Evolutionary conservation across 1,140 invertebrate genomes (phyloP).

Genomic region (Pogonognathellus flavescens): DNA sequence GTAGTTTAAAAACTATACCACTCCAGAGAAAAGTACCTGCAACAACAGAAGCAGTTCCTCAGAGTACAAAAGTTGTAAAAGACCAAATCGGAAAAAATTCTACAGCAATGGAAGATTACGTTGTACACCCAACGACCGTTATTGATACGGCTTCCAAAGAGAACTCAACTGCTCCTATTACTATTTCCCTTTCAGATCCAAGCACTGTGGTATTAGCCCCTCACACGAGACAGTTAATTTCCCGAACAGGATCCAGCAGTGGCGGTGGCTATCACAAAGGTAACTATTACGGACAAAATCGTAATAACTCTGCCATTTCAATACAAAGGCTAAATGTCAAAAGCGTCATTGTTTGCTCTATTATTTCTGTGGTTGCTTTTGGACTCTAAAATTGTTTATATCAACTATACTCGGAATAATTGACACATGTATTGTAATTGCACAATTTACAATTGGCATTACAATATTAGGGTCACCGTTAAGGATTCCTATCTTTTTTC

Average conservation of each 20-base stretch:
- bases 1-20: background rate
- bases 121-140: background rate
- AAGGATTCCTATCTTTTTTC: no score
- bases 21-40: background rate
- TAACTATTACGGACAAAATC: background rate
- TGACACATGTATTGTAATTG: background rate
- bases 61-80: slow-evolving; percentile 18
- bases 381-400: background rate
- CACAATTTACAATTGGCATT: no score
- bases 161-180: slow-evolving; percentile 16
- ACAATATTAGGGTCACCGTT: no score
- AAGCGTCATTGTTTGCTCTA: background rate
- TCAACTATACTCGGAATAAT: background rate
- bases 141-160: background rate
- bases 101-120: background rate
- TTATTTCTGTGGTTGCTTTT: background rate
- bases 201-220: slow-evolving; percentile 5
- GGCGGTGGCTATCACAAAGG: background rate
- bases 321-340: background rate
- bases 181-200: background rate
- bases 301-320: background rate
- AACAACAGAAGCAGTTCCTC: background rate
- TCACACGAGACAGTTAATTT: background rate
- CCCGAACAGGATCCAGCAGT: background rate
- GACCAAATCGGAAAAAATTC: background rate